Evolutionary conservation across 2,113 vertebrate species (phyloP).

Genomic region (Bos taurus): DNA sequence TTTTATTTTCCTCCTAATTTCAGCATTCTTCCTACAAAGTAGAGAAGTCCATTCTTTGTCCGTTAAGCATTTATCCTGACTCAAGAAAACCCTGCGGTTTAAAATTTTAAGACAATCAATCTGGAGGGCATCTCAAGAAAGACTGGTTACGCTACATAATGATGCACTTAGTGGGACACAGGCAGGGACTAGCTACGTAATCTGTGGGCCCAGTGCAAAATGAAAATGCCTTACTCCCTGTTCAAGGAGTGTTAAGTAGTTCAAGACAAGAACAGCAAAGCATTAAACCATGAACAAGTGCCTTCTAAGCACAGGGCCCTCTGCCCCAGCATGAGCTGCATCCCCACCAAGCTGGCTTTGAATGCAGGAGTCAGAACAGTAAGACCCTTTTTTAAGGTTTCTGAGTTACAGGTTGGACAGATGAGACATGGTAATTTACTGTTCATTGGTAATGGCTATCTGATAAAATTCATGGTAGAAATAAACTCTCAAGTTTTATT

Average conservation of each 20-base stretch:
- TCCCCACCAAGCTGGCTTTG: not conserved
- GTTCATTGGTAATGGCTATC: not conserved
- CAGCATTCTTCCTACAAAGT: conserved; percentile 17
- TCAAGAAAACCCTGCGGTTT: not conserved
- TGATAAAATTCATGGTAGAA: conserved; percentile 16
- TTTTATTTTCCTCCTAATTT: conserved; percentile 33
- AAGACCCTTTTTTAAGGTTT: not conserved
- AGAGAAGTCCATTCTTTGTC: not conserved
- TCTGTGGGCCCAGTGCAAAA: not conserved
- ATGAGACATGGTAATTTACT: not conserved
- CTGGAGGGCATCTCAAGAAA: conserved; percentile 7
- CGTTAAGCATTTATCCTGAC: not conserved
- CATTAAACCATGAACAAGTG: not conserved
- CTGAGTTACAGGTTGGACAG: not conserved
- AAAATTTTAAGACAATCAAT: not conserved
- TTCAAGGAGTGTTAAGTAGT: not conserved
- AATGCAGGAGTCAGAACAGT: not conserved
- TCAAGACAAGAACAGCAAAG: not conserved
- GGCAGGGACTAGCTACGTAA: not conserved
- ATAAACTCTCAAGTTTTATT: not conserved
- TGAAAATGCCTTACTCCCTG: not conserved
- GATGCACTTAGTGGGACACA: not conserved
- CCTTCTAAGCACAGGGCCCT: not conserved
- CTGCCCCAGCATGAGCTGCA: accelerated
- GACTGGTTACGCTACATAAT: not conserved